phyloP scores from a whole-genome alignment of 2,888 invertebrate genomes.

The Chalcosyrphus nemorum region DNA sequence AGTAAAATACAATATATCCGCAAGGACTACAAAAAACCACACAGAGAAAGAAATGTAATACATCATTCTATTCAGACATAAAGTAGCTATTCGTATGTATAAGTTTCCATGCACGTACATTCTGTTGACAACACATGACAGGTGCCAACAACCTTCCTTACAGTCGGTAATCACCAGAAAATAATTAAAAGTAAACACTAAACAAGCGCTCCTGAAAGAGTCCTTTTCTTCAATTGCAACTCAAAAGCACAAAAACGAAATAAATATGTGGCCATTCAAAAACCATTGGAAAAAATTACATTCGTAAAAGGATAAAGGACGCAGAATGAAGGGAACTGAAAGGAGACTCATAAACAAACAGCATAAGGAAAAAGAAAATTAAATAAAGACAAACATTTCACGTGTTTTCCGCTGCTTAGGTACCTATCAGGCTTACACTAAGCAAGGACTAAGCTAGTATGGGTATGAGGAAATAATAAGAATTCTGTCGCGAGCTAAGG shows the following conservation, averaged over 20 bases:
- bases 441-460: constrained; percentile 21
- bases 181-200: constrained; percentile 69
- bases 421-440: constrained; percentile 50
- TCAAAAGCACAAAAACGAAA: constrained; percentile 41
- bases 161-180: constrained; percentile 53
- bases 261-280: constrained; percentile 53
- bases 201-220: constrained; percentile 41
- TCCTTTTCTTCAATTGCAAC: constrained; percentile 41
- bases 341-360: constrained; percentile 66
- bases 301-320: constrained; percentile 32
- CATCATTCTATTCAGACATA: too few relatives aligned
- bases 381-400: constrained; percentile 63
- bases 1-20: too few relatives aligned
- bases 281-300: constrained; percentile 32
- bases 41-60: too few relatives aligned
- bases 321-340: constrained; percentile 31
- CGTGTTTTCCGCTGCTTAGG: constrained; percentile 21
- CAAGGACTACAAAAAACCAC: too few relatives aligned
- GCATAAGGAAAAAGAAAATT: constrained; percentile 62
- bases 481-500: constrained; percentile 49
- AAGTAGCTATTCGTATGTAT: background rate
- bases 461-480: constrained; percentile 36
- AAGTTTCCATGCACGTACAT: background rate
- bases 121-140: constrained; percentile 25
- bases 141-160: constrained; percentile 25